Evolutionary conservation across 2,797 vertebrate genomes (phyloP), one percentile per base, ranked within the genome.

Genomic region (Pseudomugil gertrudae): DNA sequence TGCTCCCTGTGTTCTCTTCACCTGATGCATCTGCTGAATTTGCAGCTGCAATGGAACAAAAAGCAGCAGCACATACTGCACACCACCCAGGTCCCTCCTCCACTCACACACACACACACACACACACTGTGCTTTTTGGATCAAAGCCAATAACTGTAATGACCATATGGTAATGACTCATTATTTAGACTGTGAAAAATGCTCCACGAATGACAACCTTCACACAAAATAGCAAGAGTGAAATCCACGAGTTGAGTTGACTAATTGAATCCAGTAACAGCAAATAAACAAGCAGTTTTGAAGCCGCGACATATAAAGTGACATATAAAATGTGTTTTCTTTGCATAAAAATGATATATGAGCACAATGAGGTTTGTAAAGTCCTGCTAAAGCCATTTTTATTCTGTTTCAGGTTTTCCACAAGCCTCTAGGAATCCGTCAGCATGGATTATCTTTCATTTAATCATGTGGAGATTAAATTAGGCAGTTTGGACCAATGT

Each of bases 111-210:
- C 53, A 66, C 53, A 47, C 71, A 52, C 60, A 53, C 48, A 33
- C 23, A 56, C 63, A 40, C 40, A 32, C 47, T 7, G n/a, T 50
- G 32, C 40, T 48, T 66, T 67, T 53, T 71, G 67, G 74, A 74
- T 81, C 61, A 80, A 64, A 74, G 74, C 61, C 52, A 79, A 66
- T 69, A 73, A 66, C 63, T 78, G 72, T 59, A 86, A 71, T 66
- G 64, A 83, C 45, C 67, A n/a, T n/a, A n/a, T n/a, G n/a, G 72
- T 59, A 86, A 71, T 66, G 64, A 83, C 45, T 65, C 54, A 56
- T 63, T 78, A 45, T 54, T 2, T 9, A 43, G 27, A 52, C 11
- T 5, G 13, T 26, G 23, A 24, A 51, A 24, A 50, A 26, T 24
- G 38, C 17, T 19, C 1, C 15, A 43, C 2, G 17, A 8, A 43